phyloP scores from a whole-genome alignment of 2,888 invertebrate species.

The Athalia circularis region DNA sequence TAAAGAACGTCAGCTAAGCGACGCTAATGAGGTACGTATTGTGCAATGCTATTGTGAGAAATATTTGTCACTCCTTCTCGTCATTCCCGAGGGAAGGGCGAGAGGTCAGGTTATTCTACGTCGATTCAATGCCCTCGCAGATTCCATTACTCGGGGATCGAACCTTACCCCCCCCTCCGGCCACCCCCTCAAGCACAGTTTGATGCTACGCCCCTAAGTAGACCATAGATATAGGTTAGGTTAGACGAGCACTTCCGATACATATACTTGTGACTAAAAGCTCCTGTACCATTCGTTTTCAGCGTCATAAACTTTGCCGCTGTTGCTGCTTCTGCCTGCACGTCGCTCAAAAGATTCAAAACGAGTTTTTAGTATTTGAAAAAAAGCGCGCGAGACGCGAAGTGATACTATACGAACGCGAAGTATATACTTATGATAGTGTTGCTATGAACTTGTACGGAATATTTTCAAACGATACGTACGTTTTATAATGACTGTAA shows the following conservation, averaged over 20 bases:
- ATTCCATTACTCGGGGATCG: slow-evolving; percentile 39
- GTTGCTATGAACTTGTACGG: not conserved
- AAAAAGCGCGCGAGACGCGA: not conserved
- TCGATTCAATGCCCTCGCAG: slow-evolving; percentile 11
- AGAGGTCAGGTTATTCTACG: slow-evolving; percentile 8
- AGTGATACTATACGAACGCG: no score
- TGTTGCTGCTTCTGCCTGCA: no score
- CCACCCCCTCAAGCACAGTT: no score
- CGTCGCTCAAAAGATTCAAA: slow-evolving; percentile 8
- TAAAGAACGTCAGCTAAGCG: not conserved
- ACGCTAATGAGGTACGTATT: slow-evolving; percentile 22
- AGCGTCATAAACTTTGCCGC: not conserved
- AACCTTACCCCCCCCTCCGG: not conserved
- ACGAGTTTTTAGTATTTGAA: not conserved
- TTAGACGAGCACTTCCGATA: no score
- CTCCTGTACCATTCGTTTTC: slow-evolving; percentile 23
- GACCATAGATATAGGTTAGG: no score
- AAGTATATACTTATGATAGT: no score
- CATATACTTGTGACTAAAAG: slow-evolving; percentile 35
- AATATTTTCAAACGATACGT: not conserved
- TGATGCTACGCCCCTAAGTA: no score
- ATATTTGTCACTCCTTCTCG: slow-evolving; percentile 29
- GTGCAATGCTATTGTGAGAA: slow-evolving; percentile 16
- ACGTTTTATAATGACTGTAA: not conserved
- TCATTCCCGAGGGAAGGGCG: not conserved